Evolutionary conservation across 2,797 vertebrate species (phyloP).

Genomic region (Lacerta agilis): DNA sequence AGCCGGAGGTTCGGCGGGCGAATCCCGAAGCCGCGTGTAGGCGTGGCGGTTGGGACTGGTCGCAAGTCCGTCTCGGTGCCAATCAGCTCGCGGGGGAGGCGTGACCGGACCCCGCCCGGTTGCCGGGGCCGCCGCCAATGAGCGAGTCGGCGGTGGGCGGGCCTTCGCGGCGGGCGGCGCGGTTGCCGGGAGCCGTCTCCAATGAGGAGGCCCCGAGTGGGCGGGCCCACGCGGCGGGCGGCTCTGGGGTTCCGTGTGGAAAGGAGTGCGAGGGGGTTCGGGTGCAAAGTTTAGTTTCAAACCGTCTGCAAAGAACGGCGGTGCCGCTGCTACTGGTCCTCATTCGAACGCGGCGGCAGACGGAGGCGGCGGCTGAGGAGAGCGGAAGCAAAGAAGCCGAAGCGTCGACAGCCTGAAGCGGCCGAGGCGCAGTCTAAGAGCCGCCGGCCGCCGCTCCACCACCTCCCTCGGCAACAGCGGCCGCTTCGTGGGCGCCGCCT

Average conservation of each 20-base stretch:
- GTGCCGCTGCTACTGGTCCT: background rate
- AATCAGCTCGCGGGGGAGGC: background rate
- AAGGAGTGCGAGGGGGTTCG: conserved; percentile 86
- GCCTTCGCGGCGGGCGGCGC: conserved; percentile 30
- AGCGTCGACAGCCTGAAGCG: background rate
- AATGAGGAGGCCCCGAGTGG: conserved; percentile 59
- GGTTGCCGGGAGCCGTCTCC: conserved; percentile 36
- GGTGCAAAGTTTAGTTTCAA: conserved; percentile 96
- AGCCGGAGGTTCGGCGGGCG: conserved; percentile 35
- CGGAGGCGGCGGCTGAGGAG: background rate
- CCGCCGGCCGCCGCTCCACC: background rate
- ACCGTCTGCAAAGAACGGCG: conserved; percentile 88
- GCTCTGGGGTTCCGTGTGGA: conserved; percentile 92
- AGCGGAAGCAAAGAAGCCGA: background rate
- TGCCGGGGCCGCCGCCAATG: conserved; percentile 60
- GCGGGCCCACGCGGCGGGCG: conserved; percentile 59
- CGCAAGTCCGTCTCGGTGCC: conserved; percentile 32
- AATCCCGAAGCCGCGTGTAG: conserved; percentile 36
- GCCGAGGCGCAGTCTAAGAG: too few relatives aligned
- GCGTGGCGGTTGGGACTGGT: conserved; percentile 47
- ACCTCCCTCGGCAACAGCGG: conserved; percentile 20
- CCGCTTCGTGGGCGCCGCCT: conserved; percentile 36
- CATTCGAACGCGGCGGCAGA: background rate
- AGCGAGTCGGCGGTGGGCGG: conserved; percentile 48
- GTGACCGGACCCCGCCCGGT: background rate